Evolutionary conservation across 2,797 vertebrate genomes (phyloP), one percentile per base, ranked within the genome.

Genomic region (Pteronotus mesoamericanus): DNA sequence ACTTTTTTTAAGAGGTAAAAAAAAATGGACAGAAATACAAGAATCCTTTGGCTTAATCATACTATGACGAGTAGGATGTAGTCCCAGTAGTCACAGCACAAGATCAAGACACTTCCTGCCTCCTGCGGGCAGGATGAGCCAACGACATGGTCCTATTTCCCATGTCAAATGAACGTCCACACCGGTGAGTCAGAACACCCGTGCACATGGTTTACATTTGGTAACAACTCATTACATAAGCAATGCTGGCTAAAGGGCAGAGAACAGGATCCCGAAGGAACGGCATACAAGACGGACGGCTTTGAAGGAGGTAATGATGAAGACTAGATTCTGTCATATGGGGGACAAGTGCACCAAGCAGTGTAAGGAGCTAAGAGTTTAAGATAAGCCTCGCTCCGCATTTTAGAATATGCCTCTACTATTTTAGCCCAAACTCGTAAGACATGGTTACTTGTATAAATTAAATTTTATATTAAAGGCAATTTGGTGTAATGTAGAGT

Each of bases 381-480:
- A 79, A 91, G 48, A 64, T 2, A 6, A 44, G 51, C 7, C 22
- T 44, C 26, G 39, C 8, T 57, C 48, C 32, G 1, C 61, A 34
- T 42, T 66, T 42, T 32, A 42, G 44, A 64, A 66, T 61, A 32
- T 32, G 37, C 34, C 37, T 69, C 77, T 24, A 55, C 24, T 39
- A 88, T 74, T 37, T 64, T 34, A 79, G 32, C 42, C 42, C 22
- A 69, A 22, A 72, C 78, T 39, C 44, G 10, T 57, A 46, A 42
- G n/a, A 42, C 48, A 68, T 5, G 10, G 32, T 21, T 29, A 55
- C 24, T 61, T 68, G 18, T 37, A 9, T 53, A 42, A 48, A 22
- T 92, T 68, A 85, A 22, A 74, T 29, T 79, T 68, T 68, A 15
- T 26, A 29, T 32, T 53, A 37, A 89, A 80, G 32, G 57, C 77